These are phyloP conservation scores for Anoplophora glabripennis DNA, from an alignment of 1,140 invertebrate species.

Conservation along the genomic window DNA sequence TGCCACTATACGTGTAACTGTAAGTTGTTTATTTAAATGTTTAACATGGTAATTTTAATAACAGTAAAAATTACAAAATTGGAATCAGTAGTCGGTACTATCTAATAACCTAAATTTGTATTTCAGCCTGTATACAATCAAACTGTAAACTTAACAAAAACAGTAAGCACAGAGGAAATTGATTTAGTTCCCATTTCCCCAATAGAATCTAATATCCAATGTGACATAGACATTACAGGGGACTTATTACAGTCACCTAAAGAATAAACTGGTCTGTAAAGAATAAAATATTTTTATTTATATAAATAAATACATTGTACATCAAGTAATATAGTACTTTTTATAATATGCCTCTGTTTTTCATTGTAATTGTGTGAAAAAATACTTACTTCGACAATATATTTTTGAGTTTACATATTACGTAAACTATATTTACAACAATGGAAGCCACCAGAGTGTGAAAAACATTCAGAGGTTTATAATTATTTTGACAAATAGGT, in stretches of 20 bases:
- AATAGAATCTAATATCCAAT: neutral
- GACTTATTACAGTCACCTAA: neutral
- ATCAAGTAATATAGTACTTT: neutral
- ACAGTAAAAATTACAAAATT: no score
- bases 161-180: neutral
- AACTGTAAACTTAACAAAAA: neutral
- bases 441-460: neutral
- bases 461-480: neutral
- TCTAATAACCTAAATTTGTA: neutral
- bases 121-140: constrained; percentile 12
- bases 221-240: neutral
- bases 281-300: neutral
- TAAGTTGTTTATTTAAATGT: constrained; percentile 2
- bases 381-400: neutral
- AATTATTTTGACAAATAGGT: constrained; percentile 8
- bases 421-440: neutral
- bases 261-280: neutral
- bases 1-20: constrained; percentile 5
- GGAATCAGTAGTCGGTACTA: no score
- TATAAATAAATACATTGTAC: constrained; percentile 1
- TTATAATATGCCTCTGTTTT: neutral
- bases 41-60: no score
- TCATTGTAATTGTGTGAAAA: neutral
- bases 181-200: neutral
- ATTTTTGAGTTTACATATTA: neutral